These are phyloP conservation scores for Pyrochroa serraticornis DNA, from an alignment of 2,888 invertebrate species.

Conservation along the genomic window DNA sequence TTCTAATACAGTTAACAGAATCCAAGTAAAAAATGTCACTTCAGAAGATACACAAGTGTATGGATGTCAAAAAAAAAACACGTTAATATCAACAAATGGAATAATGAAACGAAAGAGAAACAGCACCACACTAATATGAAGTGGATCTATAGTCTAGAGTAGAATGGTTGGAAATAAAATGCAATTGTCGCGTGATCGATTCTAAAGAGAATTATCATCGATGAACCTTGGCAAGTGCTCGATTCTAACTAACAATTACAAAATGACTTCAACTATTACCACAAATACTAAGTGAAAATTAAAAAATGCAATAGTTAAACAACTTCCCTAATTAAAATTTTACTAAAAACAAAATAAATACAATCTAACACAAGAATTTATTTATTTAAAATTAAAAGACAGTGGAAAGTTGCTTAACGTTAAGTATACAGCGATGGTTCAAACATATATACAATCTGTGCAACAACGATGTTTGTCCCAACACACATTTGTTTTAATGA, in stretches of 20 bases:
- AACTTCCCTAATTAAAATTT: constrained; percentile 30
- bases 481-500: too few species aligned
- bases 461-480: constrained; percentile 4
- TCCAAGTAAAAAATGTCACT: constrained; percentile 18
- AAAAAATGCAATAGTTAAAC: constrained; percentile 35
- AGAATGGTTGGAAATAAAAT: constrained; percentile 31
- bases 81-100: constrained; percentile 10
- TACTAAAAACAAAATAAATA: constrained; percentile 21
- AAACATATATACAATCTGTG: constrained; percentile 26
- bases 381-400: constrained; percentile 19
- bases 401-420: constrained; percentile 34
- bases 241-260: constrained; percentile 39
- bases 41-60: background rate
- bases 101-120: constrained; percentile 18
- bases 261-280: constrained; percentile 38
- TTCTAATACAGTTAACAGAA: constrained; percentile 13
- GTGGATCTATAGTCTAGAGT: constrained; percentile 27
- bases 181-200: constrained; percentile 26
- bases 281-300: constrained; percentile 35
- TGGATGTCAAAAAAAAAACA: background rate
- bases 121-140: constrained; percentile 33
- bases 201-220: constrained; percentile 31
- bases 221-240: constrained; percentile 43
- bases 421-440: constrained; percentile 34
- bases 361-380: constrained; percentile 3